phyloP scores from a whole-genome alignment of 2,113 vertebrate genomes.

The Catagonus wagneri region DNA sequence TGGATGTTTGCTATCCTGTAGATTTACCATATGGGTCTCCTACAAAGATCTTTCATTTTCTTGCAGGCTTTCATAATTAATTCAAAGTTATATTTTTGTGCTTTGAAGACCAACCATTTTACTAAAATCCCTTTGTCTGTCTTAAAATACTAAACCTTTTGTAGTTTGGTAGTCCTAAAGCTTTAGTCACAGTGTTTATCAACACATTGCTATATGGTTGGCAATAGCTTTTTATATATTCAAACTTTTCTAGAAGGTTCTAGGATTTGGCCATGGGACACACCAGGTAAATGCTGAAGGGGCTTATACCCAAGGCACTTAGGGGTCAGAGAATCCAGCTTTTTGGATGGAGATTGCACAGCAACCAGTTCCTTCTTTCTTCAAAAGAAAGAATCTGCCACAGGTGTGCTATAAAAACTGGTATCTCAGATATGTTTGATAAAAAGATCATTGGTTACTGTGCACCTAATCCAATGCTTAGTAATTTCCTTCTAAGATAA shows the following conservation, averaged over 20 bases:
- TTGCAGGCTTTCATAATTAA: conserved; percentile 65
- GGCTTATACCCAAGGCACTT: neutral
- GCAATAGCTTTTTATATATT: neutral
- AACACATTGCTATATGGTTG: neutral
- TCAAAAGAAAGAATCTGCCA: conserved; percentile 4
- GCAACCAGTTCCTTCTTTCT: neutral
- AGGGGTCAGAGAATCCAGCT: neutral
- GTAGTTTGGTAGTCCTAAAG: neutral
- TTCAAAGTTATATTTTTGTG: conserved; percentile 43
- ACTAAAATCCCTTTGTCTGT: neutral
- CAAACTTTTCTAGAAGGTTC: neutral
- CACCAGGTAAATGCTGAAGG: neutral
- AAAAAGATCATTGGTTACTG: conserved; percentile 32
- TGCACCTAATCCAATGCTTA: conserved; percentile 29
- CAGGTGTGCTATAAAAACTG: conserved; percentile 35
- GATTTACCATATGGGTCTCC: conserved; percentile 59
- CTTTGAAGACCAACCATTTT: conserved; percentile 1
- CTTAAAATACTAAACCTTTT: neutral
- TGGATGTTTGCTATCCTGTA: conserved; percentile 69
- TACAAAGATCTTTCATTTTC: conserved; percentile 46
- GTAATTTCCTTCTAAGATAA: conserved; percentile 61
- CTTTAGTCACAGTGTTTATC: neutral
- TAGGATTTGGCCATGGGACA: neutral
- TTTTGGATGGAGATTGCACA: neutral
- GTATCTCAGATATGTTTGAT: neutral